Evolutionary conservation across 92 coral and sea anemone species (phyloP).

Genomic region (Palythoa heliodiscus): DNA sequence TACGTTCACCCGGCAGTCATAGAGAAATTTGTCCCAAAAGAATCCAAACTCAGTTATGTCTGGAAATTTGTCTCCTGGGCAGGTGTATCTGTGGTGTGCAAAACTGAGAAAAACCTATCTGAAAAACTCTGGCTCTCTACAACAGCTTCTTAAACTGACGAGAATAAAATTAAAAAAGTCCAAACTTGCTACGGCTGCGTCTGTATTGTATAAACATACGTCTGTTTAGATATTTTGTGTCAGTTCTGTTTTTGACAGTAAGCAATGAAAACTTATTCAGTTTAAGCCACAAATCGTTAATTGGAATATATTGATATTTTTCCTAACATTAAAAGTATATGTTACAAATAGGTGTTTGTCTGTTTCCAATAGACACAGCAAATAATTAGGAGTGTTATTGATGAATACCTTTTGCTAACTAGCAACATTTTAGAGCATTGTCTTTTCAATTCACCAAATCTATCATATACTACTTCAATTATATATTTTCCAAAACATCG

Average conservation of each 20-base stretch:
- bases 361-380: not conserved
- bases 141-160: not conserved
- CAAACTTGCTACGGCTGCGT: not conserved
- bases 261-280: not conserved
- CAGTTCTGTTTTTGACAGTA: not conserved
- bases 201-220: not conserved
- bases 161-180: not conserved
- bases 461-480: slow-evolving; percentile 8
- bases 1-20: too few relatives aligned
- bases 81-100: not conserved
- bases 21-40: too few relatives aligned
- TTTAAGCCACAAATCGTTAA: not conserved
- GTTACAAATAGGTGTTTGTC: not conserved
- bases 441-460: not conserved
- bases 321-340: not conserved
- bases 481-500: not conserved
- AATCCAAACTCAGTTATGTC: not conserved
- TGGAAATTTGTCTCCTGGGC: not conserved
- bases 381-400: slow-evolving; percentile 13
- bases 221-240: not conserved
- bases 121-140: not conserved
- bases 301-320: not conserved
- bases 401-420: not conserved
- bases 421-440: not conserved
- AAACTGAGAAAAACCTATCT: too few relatives aligned